Conservation (phyloP, 2,797 vertebrate genomes). For the Poliocrania exsul region DNA sequence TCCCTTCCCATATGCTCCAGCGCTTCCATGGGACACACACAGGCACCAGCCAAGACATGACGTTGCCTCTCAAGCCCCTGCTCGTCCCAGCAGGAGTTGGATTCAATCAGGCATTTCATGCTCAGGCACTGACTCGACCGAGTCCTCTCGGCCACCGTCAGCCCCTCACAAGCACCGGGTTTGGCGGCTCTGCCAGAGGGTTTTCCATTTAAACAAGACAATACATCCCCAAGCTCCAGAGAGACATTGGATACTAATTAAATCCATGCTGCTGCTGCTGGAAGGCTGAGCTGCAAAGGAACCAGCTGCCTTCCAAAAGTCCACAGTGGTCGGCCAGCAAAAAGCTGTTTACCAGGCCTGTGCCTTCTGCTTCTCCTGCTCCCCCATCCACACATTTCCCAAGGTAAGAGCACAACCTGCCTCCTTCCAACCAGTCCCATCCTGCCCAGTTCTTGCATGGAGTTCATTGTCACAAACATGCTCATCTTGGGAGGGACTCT, state of each 20-base stretch:
- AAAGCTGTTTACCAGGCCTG: not conserved
- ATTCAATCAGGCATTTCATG: not conserved
- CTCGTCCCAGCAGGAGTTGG: accelerated
- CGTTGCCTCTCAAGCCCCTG: accelerated
- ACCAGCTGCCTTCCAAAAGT: not conserved
- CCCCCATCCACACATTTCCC: not conserved
- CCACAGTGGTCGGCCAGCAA: not conserved
- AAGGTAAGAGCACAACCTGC: not conserved
- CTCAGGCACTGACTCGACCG: not conserved
- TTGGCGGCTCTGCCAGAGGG: not conserved
- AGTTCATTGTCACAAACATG: not conserved
- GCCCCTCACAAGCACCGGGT: accelerated
- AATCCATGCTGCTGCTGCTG: not conserved
- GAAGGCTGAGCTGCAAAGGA: not conserved
- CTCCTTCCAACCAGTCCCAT: not conserved
- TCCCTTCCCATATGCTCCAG: not conserved
- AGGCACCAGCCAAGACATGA: not conserved
- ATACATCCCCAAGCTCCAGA: not conserved
- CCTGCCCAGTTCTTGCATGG: not conserved
- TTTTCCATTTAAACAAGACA: not conserved
- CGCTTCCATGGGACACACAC: not conserved
- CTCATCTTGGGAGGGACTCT: not conserved
- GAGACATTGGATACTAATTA: not conserved
- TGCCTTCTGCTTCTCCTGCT: not conserved
- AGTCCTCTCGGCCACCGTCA: not conserved